Evolutionary conservation across 2,888 invertebrate genomes (phyloP), one percentile per base, ranked within the genome.

Genomic region (Diaperis boleti): DNA sequence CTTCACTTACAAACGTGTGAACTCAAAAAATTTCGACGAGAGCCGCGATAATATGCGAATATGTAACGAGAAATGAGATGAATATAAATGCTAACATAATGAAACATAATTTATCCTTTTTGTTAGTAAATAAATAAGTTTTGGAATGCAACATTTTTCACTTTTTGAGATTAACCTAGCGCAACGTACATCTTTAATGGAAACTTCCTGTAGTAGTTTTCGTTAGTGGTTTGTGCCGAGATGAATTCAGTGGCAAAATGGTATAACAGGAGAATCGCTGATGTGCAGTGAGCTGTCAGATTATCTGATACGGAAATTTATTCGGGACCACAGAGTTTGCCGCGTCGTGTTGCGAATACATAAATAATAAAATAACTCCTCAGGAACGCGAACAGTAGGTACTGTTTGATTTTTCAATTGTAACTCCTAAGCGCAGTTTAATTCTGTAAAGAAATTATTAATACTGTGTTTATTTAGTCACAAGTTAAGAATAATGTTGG

Each of bases 221-320:
- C 49, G 6, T 31, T 26, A 15, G 33, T 49, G 42, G 7, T 10
- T 15, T 35, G 22, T 4, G 42, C 20, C 11, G 13, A 31, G 39
- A 14, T 22, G 35, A 45, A 45, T 47, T 47, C 20, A 26, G 44
- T 11, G 33, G 52, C 47, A 47, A 59, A 62, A 29, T 59, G 37
- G 42, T 59, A 33, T 57, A 65, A 67, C 62, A 59, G 26, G 65
- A 54, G 62, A 52, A 50, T 57, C 57, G 59, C 55, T 56, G 62
- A 59, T 62, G 62, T 67, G 67, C 62, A 64, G 54, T 50, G 57
- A 63, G 57, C 67, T 64, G 65, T 62, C 64, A 65, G 64, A 65
- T 67, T 67, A 67, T 67, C 60, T 65, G 65, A 65, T 65, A 64
- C 39, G 44, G 62, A 59, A 67, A 67, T 67, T 67, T 67, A 67